Percentiles rank a stretch among this genome's conserved stretches.
phyloP scores from a whole-genome alignment of 1,140 invertebrate species.

The Lepidurus apus region DNA sequence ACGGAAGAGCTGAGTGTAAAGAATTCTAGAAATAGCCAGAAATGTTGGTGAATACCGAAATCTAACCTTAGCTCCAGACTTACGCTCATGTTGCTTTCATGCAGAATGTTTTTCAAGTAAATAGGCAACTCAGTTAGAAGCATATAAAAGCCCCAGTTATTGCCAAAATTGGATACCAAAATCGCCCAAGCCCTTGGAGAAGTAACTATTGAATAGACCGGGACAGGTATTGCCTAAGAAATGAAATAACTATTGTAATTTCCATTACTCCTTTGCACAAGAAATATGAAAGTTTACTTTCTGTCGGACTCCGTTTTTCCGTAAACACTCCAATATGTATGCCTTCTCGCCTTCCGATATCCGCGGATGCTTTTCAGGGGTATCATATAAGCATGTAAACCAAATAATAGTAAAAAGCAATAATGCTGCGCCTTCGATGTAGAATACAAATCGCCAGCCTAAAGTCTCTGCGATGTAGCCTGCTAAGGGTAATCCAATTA shows the following conservation, averaged over 20 bases:
- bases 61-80: slow-evolving; percentile 4
- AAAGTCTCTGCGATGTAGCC: slow-evolving; percentile 55
- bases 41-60: not conserved
- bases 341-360: slow-evolving; percentile 51
- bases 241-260: not conserved
- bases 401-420: slow-evolving; percentile 51
- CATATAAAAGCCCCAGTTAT: slow-evolving; percentile 71
- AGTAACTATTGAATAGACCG: slow-evolving; percentile 47
- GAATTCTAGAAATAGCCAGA: slow-evolving; percentile 62
- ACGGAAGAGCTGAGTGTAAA: slow-evolving; percentile 78
- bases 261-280: not conserved
- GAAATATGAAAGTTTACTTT: not conserved
- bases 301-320: not conserved
- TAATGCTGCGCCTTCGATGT: slow-evolving; percentile 66
- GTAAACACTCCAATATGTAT: slow-evolving; percentile 46
- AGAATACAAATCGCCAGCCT: slow-evolving; percentile 74
- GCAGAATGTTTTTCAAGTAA: slow-evolving; percentile 90
- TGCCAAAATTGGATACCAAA: slow-evolving; percentile 63
- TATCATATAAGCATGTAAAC: slow-evolving; percentile 48
- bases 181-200: slow-evolving; percentile 64
- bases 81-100: slow-evolving; percentile 85
- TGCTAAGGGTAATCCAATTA: slow-evolving; percentile 65
- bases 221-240: slow-evolving; percentile 38
- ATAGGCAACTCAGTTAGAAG: slow-evolving; percentile 86
- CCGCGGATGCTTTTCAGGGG: slow-evolving; percentile 46